Evolutionary conservation across 2,113 vertebrate genomes (phyloP).

Genomic region (Rhipidura dahli): DNA sequence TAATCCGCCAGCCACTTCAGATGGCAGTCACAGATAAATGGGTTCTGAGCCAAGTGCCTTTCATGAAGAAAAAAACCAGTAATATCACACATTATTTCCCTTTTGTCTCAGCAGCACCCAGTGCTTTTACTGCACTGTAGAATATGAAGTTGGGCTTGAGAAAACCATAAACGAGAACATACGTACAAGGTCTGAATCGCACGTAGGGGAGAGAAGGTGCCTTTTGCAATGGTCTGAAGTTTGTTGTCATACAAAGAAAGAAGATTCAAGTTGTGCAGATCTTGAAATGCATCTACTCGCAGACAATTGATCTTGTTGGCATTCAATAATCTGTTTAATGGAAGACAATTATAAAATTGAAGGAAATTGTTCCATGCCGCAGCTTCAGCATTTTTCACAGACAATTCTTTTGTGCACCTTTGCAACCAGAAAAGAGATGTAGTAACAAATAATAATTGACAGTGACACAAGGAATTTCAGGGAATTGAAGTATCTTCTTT

Average conservation of each 20-base stretch:
- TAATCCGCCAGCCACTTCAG: slow-evolving; percentile 99
- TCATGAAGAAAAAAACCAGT: slow-evolving; percentile 40
- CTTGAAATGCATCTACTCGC: slow-evolving; percentile 97
- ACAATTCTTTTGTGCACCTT: neutral
- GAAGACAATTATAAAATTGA: slow-evolving; percentile 14
- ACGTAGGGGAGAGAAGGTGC: slow-evolving; percentile 92
- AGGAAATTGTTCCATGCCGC: rapidly evolving
- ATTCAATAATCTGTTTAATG: slow-evolving; percentile 89
- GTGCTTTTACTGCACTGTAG: neutral
- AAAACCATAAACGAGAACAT: neutral
- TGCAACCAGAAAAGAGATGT: neutral
- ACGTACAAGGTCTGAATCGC: slow-evolving; percentile 97
- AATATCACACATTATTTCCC: slow-evolving; percentile 54
- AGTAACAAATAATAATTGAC: neutral
- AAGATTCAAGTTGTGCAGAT: slow-evolving; percentile 97
- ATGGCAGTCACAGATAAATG: slow-evolving; percentile 99
- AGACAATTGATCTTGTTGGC: slow-evolving; percentile 99
- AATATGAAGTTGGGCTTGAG: neutral
- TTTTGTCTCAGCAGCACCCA: neutral
- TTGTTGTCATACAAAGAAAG: slow-evolving; percentile 99
- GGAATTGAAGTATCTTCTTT: neutral
- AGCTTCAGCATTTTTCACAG: neutral
- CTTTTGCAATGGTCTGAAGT: slow-evolving; percentile 97
- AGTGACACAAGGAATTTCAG: neutral
- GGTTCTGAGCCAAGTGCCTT: slow-evolving; percentile 99